These are phyloP conservation scores for Tachysurus vachellii DNA, from an alignment of 2,113 vertebrate species.

Conservation along the genomic window DNA sequence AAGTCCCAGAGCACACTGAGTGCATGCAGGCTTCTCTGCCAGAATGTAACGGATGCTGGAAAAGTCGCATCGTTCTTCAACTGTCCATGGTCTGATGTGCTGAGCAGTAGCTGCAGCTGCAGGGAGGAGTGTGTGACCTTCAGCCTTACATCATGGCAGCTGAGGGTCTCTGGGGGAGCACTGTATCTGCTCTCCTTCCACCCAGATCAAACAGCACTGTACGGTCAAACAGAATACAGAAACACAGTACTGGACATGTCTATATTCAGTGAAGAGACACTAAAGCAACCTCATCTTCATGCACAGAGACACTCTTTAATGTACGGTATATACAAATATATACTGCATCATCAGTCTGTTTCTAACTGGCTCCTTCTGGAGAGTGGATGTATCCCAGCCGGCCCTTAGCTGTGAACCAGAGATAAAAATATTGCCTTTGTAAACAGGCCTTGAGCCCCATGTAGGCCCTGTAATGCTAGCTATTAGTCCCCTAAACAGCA, in stretches of 20 bases:
- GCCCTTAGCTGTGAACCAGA: constrained; percentile 29
- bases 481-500: constrained; percentile 30
- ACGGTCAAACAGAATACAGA: constrained; percentile 68
- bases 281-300: constrained; percentile 44
- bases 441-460: constrained; percentile 38
- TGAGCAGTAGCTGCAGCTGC: constrained; percentile 46
- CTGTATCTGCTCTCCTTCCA: constrained; percentile 60
- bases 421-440: constrained; percentile 40
- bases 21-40: constrained; percentile 13
- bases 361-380: constrained; percentile 54
- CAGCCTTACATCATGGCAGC: constrained; percentile 62
- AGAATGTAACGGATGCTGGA: constrained; percentile 5
- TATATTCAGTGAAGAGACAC: constrained; percentile 35
- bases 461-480: constrained; percentile 22
- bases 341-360: constrained; percentile 50
- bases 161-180: constrained; percentile 63
- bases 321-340: constrained; percentile 57
- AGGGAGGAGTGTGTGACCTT: constrained; percentile 27
- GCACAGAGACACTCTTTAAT: constrained; percentile 31
- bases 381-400: constrained; percentile 56
- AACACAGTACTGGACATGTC: constrained; percentile 49
- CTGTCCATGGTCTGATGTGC: background rate
- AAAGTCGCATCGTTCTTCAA: constrained; percentile 2
- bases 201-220: constrained; percentile 62
- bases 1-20: constrained; percentile 16